Conservation (phyloP, 2,888 invertebrate species). For the Muschampia plurimacula region DNA sequence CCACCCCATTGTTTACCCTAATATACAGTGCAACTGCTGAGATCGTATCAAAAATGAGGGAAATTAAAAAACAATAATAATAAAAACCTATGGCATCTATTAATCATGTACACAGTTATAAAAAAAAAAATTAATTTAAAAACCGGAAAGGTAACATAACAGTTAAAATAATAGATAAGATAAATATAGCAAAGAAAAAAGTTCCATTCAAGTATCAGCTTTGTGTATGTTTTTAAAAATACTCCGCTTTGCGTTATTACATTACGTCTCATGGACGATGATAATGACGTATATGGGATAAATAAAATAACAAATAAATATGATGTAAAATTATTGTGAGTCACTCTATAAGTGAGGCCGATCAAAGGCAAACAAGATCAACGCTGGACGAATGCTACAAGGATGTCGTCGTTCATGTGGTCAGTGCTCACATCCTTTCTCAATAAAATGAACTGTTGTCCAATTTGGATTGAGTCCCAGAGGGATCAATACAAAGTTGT, state of each 20-base stretch:
- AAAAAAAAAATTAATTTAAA: neutral
- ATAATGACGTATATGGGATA: neutral
- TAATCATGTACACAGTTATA: neutral
- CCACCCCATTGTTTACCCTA: constrained; percentile 32
- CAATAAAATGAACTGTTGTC: constrained; percentile 31
- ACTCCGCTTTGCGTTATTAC: neutral
- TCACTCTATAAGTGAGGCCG: constrained; percentile 7
- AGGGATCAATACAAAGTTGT: constrained; percentile 9
- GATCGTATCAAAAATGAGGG: constrained; percentile 23
- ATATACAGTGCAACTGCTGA: neutral
- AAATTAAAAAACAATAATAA: constrained; percentile 9
- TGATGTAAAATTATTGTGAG: neutral
- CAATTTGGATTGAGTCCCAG: constrained; percentile 20
- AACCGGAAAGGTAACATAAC: neutral
- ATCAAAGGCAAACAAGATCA: constrained; percentile 18
- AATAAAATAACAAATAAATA: constrained; percentile 6
- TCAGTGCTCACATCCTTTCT: constrained; percentile 35
- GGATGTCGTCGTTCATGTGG: constrained; percentile 35
- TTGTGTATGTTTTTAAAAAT: neutral
- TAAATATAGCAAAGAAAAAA: neutral
- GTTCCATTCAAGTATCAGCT: neutral
- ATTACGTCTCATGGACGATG: neutral
- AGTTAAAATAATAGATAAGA: neutral
- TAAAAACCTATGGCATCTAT: constrained; percentile 13
- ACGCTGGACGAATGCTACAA: neutral